phyloP scores from a whole-genome alignment of 2,797 vertebrate species.

The Mareca strepera region DNA sequence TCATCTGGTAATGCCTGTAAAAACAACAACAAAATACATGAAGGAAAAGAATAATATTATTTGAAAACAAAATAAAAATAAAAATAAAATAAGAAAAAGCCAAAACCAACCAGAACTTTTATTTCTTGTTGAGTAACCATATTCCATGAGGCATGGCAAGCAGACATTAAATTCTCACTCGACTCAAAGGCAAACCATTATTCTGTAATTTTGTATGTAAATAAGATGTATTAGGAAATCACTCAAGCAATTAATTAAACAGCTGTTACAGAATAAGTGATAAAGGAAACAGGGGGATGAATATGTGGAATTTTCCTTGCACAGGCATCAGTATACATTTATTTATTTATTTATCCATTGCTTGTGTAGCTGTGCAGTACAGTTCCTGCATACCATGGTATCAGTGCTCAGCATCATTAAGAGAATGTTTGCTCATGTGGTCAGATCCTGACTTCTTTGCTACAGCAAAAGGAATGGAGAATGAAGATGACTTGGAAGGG shows the following conservation, averaged over 20 bases:
- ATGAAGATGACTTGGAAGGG: not conserved
- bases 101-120: conserved; percentile 52
- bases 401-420: not conserved
- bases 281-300: conserved; percentile 69
- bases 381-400: not conserved
- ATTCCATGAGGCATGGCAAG: conserved; percentile 56
- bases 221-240: conserved; percentile 78
- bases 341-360: conserved; percentile 39
- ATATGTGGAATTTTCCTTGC: conserved; percentile 62
- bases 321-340: conserved; percentile 1
- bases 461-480: not conserved
- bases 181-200: conserved; percentile 74
- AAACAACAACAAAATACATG: not conserved
- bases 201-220: conserved; percentile 80
- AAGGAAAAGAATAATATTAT: not conserved
- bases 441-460: not conserved
- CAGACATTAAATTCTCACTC: conserved; percentile 73
- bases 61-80: not conserved
- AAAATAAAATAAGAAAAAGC: not conserved
- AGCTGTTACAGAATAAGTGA: conserved; percentile 79
- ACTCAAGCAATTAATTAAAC: conserved; percentile 79
- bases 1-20: not conserved
- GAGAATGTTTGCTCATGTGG: not conserved
- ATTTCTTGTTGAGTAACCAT: conserved; percentile 66
- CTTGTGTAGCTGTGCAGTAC: not conserved